Percentiles rank a stretch among this genome's conserved stretches.
Conservation (phyloP, 1,140 invertebrate species). For the Bombus ignitus region DNA sequence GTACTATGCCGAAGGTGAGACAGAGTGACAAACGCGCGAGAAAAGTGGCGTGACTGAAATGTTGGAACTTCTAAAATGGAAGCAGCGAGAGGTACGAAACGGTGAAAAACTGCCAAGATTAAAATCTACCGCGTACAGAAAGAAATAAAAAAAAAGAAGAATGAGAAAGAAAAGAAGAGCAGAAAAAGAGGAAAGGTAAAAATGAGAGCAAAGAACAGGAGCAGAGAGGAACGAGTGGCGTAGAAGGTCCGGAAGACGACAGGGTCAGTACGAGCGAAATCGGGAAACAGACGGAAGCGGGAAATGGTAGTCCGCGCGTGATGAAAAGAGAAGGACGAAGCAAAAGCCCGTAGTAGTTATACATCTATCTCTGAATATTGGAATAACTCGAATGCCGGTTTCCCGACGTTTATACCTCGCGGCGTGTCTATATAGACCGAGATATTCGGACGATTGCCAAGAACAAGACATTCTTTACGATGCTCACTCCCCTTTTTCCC, state of each 20-base stretch:
- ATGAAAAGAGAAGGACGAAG: slow-evolving; percentile 3
- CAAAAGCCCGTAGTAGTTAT: slow-evolving; percentile 67
- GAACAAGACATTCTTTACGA: slow-evolving; percentile 77
- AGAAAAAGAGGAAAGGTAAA: neutral
- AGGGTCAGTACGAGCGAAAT: slow-evolving; percentile 11
- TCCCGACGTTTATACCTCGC: slow-evolving; percentile 62
- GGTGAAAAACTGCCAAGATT: slow-evolving; percentile 39
- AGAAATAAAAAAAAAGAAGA: no score
- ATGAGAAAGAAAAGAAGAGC: neutral
- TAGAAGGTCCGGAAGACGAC: slow-evolving; percentile 3
- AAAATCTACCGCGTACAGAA: slow-evolving; percentile 26
- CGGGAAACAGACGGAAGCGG: slow-evolving; percentile 3
- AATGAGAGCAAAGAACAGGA: neutral
- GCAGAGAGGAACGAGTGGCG: neutral
- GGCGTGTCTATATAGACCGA: slow-evolving; percentile 58
- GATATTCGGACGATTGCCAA: slow-evolving; percentile 72
- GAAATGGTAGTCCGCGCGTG: neutral
- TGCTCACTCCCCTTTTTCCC: slow-evolving; percentile 31
- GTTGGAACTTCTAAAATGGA: neutral
- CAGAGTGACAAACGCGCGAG: slow-evolving; percentile 25
- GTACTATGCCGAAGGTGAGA: slow-evolving; percentile 6
- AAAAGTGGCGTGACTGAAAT: slow-evolving; percentile 12
- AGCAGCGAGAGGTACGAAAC: neutral
- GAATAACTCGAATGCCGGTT: slow-evolving; percentile 75
- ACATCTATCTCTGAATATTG: slow-evolving; percentile 79